Conservation (phyloP, 2,888 invertebrate species). For the Acrobasis repandana region DNA sequence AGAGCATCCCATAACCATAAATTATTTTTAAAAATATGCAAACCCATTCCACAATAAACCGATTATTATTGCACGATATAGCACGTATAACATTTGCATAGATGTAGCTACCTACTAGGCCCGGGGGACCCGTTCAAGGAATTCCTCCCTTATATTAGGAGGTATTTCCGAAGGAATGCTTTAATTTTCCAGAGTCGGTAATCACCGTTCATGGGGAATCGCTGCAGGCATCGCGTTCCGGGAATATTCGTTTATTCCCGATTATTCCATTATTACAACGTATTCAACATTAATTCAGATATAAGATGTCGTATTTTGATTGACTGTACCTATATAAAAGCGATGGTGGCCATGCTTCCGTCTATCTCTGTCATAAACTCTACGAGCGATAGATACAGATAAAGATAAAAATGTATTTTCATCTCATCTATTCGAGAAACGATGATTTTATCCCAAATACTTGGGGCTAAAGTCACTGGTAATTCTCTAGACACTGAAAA, state of each 20-base stretch:
- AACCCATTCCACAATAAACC: not conserved
- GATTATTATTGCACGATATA: not conserved
- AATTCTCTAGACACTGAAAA: too few species aligned
- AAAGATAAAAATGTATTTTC: too few species aligned
- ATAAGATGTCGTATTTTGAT: too few species aligned
- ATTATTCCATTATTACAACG: conserved; percentile 1
- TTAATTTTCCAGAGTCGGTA: conserved; percentile 14
- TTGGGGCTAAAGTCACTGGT: too few species aligned
- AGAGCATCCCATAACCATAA: not conserved
- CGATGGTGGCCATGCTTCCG: too few species aligned
- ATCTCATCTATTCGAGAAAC: too few species aligned
- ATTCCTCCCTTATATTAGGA: conserved; percentile 11
- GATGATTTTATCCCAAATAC: too few species aligned
- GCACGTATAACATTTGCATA: conserved; percentile 9
- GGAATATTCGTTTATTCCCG: conserved; percentile 11
- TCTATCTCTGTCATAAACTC: too few species aligned
- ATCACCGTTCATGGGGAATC: conserved; percentile 3
- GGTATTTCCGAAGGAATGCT: conserved; percentile 11
- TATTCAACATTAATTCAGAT: too few species aligned
- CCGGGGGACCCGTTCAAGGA: not conserved
- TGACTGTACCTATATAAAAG: too few species aligned
- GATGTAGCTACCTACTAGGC: conserved; percentile 1
- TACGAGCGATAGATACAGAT: too few species aligned
- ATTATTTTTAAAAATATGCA: not conserved
- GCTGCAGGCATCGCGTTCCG: conserved; percentile 11